Evolutionary conservation across 1,140 invertebrate genomes (phyloP), one percentile per base, ranked within the genome.

Genomic region (Argopecten irradians): DNA sequence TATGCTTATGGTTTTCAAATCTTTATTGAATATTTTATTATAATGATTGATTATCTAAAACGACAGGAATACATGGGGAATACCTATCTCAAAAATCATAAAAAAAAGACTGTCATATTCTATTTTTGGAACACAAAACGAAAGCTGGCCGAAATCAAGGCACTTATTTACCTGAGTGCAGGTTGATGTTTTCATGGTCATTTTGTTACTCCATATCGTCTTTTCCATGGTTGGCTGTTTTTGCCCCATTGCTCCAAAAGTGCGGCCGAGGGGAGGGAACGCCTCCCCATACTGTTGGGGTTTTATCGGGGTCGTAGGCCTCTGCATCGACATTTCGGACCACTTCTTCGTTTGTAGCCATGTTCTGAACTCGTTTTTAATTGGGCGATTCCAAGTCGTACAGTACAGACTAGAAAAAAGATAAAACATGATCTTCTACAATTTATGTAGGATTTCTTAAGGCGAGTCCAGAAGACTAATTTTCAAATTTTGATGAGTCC

Each of bases 241-340:
- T 93, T 96, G 95, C 92, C 96, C 95, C 89, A 71, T 9, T 88
- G 32, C 83, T 83, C 90, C 85, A 41, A 32, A 71, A 43, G 71
- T 32, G 84, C 34, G 71, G 98, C 97, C 93, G 1, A 99, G 96
- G 35, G 98, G 98, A 92, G 98, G 98, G 95, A 99, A 99, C 92
- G 98, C 97, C 95, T 98, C 98, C 95, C 98, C 98, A 93, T 98
- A 98, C 88, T 97, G 97, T 71, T 91, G 92, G 34, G 90, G 90
- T 83, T 92, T 36, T 92, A 39, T 86, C 46, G 87, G 92, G 96
- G 93, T 96, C 96, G 88, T 96, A 96, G 84, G 96, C 96, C 93
- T 95, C 95, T 90, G 95, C 93, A 35, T 94, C 93, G 82, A 93
- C 92, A 91, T 88, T 93, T 90, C 90, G 91, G 96, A 96, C 96